These are phyloP conservation scores for Drosophila diplacantha DNA, from an alignment of 2,888 invertebrate species.

Conservation along the genomic window DNA sequence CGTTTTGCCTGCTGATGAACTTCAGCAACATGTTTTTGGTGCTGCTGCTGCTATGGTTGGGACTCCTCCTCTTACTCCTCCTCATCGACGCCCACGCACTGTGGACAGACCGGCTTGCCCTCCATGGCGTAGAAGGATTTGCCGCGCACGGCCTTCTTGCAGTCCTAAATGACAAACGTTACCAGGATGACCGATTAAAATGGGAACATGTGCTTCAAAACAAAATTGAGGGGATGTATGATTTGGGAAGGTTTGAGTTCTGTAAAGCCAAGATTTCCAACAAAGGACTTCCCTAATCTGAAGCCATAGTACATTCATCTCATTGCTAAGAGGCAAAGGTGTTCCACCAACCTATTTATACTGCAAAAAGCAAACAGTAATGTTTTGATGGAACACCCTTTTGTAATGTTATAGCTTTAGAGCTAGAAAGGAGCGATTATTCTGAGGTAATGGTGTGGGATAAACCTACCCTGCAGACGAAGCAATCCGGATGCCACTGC, in stretches of 20 bases:
- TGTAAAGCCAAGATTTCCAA: not conserved
- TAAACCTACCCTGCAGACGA: slow-evolving; percentile 96
- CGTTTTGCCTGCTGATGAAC: slow-evolving; percentile 45
- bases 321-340: not conserved
- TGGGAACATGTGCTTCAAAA: not conserved
- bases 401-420: not conserved
- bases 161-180: slow-evolving; percentile 83
- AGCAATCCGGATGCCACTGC: slow-evolving; percentile 99
- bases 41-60: slow-evolving; percentile 22
- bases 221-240: not conserved
- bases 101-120: slow-evolving; percentile 96
- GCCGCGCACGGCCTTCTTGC: slow-evolving; percentile 93
- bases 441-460: not conserved
- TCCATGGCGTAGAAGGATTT: slow-evolving; percentile 98
- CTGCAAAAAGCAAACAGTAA: not conserved
- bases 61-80: slow-evolving; percentile 80
- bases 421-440: not conserved
- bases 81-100: slow-evolving; percentile 94
- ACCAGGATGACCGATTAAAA: slow-evolving; percentile 42
- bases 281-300: not conserved
- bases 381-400: not conserved
- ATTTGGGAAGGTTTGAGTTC: not conserved
- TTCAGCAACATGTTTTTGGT: slow-evolving; percentile 47
- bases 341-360: not conserved
- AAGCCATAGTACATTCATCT: too few species aligned